A percentile compares a stretch with the other conserved stretches of the same genome.
Evolutionary conservation across 2,888 invertebrate species (phyloP).

Genomic region (Cephus pulcher): DNA sequence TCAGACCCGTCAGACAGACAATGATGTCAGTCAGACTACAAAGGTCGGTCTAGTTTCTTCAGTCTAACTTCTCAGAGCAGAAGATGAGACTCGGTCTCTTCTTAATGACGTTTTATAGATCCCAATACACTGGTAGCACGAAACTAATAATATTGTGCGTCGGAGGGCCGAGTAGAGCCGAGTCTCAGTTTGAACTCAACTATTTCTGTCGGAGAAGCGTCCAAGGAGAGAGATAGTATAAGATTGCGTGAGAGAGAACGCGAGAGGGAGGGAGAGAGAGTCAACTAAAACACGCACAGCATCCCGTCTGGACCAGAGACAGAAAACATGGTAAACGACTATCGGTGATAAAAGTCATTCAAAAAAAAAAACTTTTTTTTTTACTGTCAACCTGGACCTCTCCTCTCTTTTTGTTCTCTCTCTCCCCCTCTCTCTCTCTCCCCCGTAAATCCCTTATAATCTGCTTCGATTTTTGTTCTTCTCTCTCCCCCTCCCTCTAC

Average conservation of each 20-base stretch:
- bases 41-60: no score
- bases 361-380: no score
- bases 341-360: no score
- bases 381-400: neutral
- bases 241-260: neutral
- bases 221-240: neutral
- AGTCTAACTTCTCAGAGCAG: no score
- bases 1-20: no score
- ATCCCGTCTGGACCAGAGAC: no score
- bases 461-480: no score
- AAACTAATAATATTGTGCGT: constrained; percentile 6
- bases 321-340: no score
- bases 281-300: constrained; percentile 32
- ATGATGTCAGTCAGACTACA: no score
- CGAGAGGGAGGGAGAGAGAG: constrained; percentile 38
- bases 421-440: constrained; percentile 10
- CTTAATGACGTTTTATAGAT: constrained; percentile 1
- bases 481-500: no score
- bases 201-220: constrained; percentile 17
- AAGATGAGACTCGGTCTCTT: neutral
- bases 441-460: constrained; percentile 2
- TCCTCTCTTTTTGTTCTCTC: neutral
- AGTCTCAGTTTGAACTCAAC: constrained; percentile 4
- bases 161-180: neutral
- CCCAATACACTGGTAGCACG: constrained; percentile 2